phyloP scores from a whole-genome alignment of 2,797 vertebrate species.

The Catharus ustulatus region DNA sequence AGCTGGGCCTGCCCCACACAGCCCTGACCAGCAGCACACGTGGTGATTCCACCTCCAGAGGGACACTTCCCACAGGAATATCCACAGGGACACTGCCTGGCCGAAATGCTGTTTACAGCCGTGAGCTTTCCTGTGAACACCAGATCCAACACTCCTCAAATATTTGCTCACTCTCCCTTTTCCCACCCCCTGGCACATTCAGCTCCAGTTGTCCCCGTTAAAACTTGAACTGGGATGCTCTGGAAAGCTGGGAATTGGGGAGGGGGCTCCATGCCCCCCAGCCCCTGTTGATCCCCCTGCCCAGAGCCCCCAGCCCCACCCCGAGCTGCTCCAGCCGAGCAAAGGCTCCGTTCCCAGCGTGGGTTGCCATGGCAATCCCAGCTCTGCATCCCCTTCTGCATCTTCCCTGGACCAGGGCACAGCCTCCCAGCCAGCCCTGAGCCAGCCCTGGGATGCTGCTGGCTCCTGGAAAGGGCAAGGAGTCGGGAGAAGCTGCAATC shows the following conservation, averaged over 20 bases:
- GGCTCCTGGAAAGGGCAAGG: background rate
- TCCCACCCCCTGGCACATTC: constrained; percentile 12
- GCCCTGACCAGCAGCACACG: background rate
- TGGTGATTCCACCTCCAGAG: background rate
- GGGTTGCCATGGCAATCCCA: constrained; percentile 88
- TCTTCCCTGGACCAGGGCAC: constrained; percentile 78
- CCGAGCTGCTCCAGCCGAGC: constrained; percentile 65
- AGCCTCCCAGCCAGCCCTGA: background rate
- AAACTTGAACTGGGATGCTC: background rate
- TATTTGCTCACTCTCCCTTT: constrained; percentile 59
- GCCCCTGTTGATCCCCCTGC: background rate
- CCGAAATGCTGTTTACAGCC: constrained; percentile 5
- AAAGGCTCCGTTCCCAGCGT: constrained; percentile 56
- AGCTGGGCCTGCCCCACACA: fast-evolving
- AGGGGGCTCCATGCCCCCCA: background rate
- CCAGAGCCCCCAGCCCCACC: constrained; percentile 30
- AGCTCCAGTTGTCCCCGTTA: background rate
- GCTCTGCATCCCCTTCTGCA: constrained; percentile 76
- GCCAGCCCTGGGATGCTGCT: fast-evolving
- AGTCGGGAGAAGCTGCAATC: background rate
- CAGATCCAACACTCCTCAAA: constrained; percentile 35
- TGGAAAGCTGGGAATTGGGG: fast-evolving
- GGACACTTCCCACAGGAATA: background rate
- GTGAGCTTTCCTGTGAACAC: constrained; percentile 34
- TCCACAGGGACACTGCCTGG: background rate